Conservation (phyloP, 2,888 invertebrate species). For the Stenotaenia linearis region DNA sequence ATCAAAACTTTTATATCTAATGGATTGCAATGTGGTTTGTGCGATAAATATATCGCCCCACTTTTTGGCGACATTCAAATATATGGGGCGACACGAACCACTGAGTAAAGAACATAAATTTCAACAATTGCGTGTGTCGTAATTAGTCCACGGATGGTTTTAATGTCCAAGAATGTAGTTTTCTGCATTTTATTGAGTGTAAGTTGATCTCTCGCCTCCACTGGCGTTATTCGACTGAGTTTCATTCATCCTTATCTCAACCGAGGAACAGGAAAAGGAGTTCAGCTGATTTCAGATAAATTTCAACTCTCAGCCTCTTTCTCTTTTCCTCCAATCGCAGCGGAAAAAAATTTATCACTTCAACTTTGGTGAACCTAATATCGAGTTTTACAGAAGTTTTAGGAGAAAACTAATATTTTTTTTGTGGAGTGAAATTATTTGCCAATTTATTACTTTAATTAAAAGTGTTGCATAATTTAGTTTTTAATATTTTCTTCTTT, state of each 20-base stretch:
- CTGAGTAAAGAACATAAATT: neutral
- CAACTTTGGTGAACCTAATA: neutral
- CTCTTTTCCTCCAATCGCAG: neutral
- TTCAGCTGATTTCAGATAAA: neutral
- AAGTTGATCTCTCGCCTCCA: neutral
- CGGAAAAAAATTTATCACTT: neutral
- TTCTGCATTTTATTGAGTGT: neutral
- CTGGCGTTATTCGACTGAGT: neutral
- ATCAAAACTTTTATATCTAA: too few species aligned
- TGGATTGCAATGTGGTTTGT: neutral
- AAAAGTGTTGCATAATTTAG: neutral
- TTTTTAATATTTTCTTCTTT: neutral
- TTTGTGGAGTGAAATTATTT: neutral
- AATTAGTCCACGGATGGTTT: neutral
- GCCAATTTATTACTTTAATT: neutral
- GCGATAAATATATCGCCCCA: neutral
- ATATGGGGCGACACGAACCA: neutral
- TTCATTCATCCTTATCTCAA: neutral
- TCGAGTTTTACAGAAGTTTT: neutral
- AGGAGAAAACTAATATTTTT: neutral
- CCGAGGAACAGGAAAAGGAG: neutral
- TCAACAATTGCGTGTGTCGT: neutral
- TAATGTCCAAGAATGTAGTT: neutral
- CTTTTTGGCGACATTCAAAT: neutral
- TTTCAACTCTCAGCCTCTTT: neutral